These are phyloP conservation scores for sheep (Ovis aries) DNA, from an alignment of 2,113 vertebrate genomes.

Conservation along the genomic window DNA sequence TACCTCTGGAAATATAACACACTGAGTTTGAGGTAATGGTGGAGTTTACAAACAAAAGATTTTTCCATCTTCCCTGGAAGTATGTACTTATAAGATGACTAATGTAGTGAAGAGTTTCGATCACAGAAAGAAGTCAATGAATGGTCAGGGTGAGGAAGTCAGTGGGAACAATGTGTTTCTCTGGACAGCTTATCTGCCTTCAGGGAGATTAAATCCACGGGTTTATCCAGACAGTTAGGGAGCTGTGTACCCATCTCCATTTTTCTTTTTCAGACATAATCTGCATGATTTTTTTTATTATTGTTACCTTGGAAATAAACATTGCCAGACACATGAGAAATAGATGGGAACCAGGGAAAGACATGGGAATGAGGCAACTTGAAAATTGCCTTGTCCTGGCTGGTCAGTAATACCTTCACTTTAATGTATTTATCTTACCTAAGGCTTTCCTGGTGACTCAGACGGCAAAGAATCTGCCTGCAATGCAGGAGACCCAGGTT, in stretches of 20 bases:
- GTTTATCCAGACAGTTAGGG: background rate
- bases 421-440: background rate
- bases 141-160: background rate
- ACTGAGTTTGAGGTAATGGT: background rate
- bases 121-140: background rate
- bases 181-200: background rate
- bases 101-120: background rate
- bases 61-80: background rate
- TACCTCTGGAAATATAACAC: background rate
- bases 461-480: background rate
- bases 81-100: background rate
- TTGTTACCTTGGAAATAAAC: conserved; percentile 1
- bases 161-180: background rate
- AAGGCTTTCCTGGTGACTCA: background rate
- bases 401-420: background rate
- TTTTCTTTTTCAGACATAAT: background rate
- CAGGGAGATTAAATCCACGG: background rate
- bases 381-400: background rate
- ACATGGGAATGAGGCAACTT: background rate
- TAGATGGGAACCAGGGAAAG: background rate
- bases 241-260: background rate
- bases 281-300: background rate
- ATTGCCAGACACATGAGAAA: background rate
- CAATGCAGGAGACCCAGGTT: background rate
- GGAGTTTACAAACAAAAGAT: background rate